These are phyloP conservation scores for Apodemia mormo DNA, from an alignment of 2,888 invertebrate genomes.

Conservation along the genomic window DNA sequence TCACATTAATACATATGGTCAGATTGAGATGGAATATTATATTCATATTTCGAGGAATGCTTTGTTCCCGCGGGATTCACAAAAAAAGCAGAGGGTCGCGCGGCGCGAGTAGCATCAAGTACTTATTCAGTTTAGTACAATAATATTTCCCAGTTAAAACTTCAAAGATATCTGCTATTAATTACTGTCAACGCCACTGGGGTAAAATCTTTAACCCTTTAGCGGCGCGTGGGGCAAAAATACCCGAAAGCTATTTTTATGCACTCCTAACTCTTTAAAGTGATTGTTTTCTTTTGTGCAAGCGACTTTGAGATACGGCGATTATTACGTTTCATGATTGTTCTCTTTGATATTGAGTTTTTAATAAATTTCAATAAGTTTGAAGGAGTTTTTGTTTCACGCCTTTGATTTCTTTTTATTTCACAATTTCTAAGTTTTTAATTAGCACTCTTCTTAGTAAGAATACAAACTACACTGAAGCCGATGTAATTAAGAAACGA, in stretches of 20 bases:
- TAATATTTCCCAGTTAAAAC: neutral
- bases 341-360: conserved; percentile 38
- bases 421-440: conserved; percentile 20
- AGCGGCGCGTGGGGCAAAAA: conserved; percentile 52
- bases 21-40: too few species aligned
- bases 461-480: neutral
- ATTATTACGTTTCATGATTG: conserved; percentile 74
- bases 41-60: too few species aligned
- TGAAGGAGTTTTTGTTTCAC: conserved; percentile 35
- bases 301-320: conserved; percentile 72
- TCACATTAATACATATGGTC: too few species aligned
- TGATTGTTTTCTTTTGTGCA: conserved; percentile 74
- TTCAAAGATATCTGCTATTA: conserved; percentile 59
- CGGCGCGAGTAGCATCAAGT: too few species aligned
- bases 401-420: conserved; percentile 21
- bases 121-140: neutral
- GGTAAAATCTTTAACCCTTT: conserved; percentile 70
- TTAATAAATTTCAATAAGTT: conserved; percentile 37
- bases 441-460: neutral
- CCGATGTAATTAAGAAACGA: neutral
- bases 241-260: conserved; percentile 64
- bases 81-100: neutral
- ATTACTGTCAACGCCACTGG: conserved; percentile 70
- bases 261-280: conserved; percentile 67
- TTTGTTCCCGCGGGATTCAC: too few species aligned